A percentile compares a stretch with the other conserved stretches of the same genome.
Conservation (phyloP, 2,888 invertebrate species). For the Drosophila recens region DNA sequence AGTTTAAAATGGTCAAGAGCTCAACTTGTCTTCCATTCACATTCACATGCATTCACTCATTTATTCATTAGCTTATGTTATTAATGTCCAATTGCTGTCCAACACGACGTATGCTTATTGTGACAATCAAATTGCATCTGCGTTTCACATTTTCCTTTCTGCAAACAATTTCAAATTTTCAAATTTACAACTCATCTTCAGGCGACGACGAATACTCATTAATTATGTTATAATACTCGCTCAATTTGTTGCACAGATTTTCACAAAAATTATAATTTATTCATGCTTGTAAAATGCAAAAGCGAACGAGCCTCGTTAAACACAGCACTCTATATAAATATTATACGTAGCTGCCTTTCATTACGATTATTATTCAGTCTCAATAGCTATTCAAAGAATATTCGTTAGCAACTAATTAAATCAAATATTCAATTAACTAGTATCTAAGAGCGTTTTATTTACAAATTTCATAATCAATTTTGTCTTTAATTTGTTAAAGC, state of each 20-base stretch:
- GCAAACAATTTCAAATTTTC: constrained; percentile 7
- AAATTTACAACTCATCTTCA: constrained; percentile 12
- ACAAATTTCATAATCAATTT: not conserved
- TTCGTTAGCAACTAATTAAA: not conserved
- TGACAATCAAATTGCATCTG: constrained; percentile 12
- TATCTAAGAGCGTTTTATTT: not conserved
- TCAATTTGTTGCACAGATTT: constrained; percentile 42
- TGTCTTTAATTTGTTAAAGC: not conserved
- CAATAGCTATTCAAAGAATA: not conserved
- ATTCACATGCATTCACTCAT: constrained; percentile 6
- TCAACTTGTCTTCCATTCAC: constrained; percentile 33
- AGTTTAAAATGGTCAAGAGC: constrained; percentile 13
- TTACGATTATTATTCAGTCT: not conserved
- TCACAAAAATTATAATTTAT: constrained; percentile 36
- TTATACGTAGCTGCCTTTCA: not conserved
- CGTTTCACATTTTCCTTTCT: not conserved
- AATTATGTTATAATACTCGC: constrained; percentile 30
- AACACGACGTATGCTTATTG: constrained; percentile 37
- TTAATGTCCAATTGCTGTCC: constrained; percentile 32
- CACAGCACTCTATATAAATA: constrained; percentile 4
- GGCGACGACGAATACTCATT: constrained; percentile 23
- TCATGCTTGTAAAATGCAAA: constrained; percentile 22
- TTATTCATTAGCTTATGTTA: constrained; percentile 31
- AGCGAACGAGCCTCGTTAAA: constrained; percentile 6
- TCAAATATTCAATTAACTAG: not conserved